Conservation (phyloP, 2,797 vertebrate species). For the Neosalanx taihuensis region DNA sequence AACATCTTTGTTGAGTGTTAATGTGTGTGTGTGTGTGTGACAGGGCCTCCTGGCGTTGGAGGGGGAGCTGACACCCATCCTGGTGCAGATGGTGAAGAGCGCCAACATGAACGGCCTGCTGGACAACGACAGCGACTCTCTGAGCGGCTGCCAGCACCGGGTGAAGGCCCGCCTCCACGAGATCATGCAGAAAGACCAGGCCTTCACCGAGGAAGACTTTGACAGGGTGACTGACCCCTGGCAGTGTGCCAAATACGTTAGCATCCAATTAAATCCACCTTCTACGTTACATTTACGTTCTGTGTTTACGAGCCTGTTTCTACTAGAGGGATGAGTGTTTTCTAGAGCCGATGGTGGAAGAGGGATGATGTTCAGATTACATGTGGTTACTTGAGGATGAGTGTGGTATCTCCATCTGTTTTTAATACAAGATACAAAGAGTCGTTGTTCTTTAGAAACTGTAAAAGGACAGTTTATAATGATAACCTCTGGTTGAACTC, state of each 20-base stretch:
- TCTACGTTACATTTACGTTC: not conserved
- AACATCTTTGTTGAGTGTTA: not conserved
- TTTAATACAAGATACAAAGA: not conserved
- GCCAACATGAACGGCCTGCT: conserved; percentile 99
- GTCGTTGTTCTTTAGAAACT: not conserved
- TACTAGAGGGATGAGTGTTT: not conserved
- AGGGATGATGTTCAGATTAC: not conserved
- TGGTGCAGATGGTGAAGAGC: conserved; percentile 99
- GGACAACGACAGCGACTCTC: conserved; percentile 93
- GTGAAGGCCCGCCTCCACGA: conserved; percentile 93
- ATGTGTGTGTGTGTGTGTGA: conserved; percentile 21
- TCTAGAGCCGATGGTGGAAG: no score
- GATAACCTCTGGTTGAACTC: not conserved
- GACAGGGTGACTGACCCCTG: conserved; percentile 77
- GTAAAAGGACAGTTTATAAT: not conserved
- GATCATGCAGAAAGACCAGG: conserved; percentile 91
- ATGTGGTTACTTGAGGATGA: not conserved
- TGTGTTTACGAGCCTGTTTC: not conserved
- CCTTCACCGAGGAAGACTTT: conserved; percentile 86
- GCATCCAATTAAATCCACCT: not conserved
- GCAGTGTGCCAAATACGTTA: not conserved
- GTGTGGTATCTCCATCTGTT: not conserved
- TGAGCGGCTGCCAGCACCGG: conserved; percentile 93
- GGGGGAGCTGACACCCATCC: conserved; percentile 95
- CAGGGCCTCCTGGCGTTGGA: conserved; percentile 95